phyloP scores from a whole-genome alignment of 2,888 invertebrate species.

The Caenorhabditis parvicauda region DNA sequence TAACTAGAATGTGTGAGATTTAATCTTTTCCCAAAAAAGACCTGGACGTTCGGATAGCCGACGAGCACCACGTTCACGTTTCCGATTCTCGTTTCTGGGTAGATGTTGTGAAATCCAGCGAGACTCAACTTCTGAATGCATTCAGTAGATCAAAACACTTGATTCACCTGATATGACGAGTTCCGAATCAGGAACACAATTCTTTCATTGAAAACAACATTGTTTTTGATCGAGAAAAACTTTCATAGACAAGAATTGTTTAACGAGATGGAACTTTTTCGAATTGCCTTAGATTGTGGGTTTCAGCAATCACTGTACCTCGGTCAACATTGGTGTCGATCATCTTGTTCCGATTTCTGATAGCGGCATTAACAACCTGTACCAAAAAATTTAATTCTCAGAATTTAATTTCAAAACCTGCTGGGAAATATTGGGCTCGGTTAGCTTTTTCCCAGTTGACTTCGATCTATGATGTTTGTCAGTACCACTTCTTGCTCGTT shows the following conservation, averaged over 20 bases:
- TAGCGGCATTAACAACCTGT: constrained; percentile 26
- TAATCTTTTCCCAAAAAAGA: no score
- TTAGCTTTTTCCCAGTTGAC: background rate
- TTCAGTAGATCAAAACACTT: background rate
- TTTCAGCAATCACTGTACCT: no score
- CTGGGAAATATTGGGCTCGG: constrained; percentile 24
- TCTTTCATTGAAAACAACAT: constrained; percentile 7
- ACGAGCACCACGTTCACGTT: constrained; percentile 14
- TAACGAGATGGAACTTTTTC: no score
- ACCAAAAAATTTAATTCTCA: background rate
- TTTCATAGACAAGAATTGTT: no score
- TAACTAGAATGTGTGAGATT: no score
- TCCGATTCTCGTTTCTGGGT: constrained; percentile 14
- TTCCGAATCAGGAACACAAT: background rate
- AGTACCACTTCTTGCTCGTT: constrained; percentile 4
- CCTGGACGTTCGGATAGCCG: constrained; percentile 27
- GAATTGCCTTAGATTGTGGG: no score
- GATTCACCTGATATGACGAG: no score
- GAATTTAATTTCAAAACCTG: constrained; percentile 8
- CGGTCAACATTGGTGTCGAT: constrained; percentile 20
- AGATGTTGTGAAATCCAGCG: constrained; percentile 29
- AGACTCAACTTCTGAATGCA: constrained; percentile 22
- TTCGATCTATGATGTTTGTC: constrained; percentile 13
- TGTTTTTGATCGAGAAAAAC: constrained; percentile 20
- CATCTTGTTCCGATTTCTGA: constrained; percentile 15